phyloP scores from a whole-genome alignment of 2,888 invertebrate species.

The Synanthedon myopaeformis region DNA sequence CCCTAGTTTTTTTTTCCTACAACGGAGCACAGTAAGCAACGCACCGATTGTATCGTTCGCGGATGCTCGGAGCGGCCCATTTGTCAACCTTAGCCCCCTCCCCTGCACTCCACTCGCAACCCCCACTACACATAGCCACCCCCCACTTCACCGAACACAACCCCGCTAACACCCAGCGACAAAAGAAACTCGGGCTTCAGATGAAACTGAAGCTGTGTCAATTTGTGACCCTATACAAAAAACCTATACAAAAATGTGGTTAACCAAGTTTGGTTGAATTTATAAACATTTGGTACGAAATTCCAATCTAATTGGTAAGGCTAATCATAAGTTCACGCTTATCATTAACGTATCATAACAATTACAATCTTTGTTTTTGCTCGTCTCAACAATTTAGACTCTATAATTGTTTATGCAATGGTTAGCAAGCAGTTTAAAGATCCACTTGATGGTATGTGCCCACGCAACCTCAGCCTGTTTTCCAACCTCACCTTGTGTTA shows the following conservation, averaged over 20 bases:
- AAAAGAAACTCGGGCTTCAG: slow-evolving; percentile 54
- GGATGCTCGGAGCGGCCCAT: slow-evolving; percentile 70
- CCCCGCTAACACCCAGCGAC: slow-evolving; percentile 23
- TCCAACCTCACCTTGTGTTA: no score
- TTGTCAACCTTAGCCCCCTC: slow-evolving; percentile 64
- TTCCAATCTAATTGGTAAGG: no score
- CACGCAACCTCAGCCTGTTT: no score
- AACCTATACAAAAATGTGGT: slow-evolving; percentile 7
- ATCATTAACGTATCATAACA: no score
- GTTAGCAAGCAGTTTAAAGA: no score
- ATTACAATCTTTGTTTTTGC: no score
- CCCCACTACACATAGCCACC: slow-evolving; percentile 13
- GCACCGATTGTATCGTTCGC: slow-evolving; percentile 70
- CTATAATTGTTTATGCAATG: no score
- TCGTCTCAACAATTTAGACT: no score
- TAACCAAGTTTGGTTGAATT: no score
- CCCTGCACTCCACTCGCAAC: slow-evolving; percentile 12
- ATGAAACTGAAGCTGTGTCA: slow-evolving; percentile 52
- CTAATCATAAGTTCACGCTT: no score
- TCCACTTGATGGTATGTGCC: no score
- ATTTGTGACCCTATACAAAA: slow-evolving; percentile 25
- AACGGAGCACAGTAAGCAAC: slow-evolving; percentile 69
- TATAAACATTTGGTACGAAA: no score
- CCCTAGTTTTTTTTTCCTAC: slow-evolving; percentile 72
- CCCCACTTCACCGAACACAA: slow-evolving; percentile 15